These are phyloP conservation scores for Frankliniella fusca DNA, from an alignment of 2,888 invertebrate genomes.

Conservation along the genomic window DNA sequence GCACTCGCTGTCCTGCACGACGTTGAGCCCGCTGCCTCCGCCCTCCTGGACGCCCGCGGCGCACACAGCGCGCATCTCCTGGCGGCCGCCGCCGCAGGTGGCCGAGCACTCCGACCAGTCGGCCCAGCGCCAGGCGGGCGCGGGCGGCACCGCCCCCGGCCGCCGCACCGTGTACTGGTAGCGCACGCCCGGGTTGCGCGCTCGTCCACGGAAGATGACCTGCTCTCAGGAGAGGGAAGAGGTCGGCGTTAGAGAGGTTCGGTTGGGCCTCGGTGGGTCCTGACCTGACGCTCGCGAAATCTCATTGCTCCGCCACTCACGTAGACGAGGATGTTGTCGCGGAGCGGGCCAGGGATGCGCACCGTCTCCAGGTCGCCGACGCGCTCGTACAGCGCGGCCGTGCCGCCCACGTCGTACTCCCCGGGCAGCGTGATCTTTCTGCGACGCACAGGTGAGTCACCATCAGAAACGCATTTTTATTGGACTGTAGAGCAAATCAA, in stretches of 20 bases:
- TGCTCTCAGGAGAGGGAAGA: conserved; percentile 43
- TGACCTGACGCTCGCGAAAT: background rate
- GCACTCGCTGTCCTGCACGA: conserved; percentile 58
- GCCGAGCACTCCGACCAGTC: conserved; percentile 52
- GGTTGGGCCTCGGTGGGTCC: conserved; percentile 34
- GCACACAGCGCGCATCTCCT: conserved; percentile 48
- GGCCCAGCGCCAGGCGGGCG: conserved; percentile 47
- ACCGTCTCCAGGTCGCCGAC: conserved; percentile 75
- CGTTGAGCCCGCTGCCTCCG: conserved; percentile 32
- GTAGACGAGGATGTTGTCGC: conserved; percentile 74
- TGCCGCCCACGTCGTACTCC: conserved; percentile 76
- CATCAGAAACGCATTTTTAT: too few species aligned
- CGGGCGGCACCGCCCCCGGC: conserved; percentile 47
- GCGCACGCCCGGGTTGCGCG: conserved; percentile 52
- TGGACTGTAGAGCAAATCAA: too few species aligned
- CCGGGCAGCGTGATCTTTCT: conserved; percentile 69
- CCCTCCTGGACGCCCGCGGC: conserved; percentile 48
- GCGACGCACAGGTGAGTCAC: conserved; percentile 31
- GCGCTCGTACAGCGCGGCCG: conserved; percentile 73
- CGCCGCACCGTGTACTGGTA: conserved; percentile 52
- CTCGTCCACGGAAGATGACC: conserved; percentile 66
- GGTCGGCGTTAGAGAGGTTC: conserved; percentile 32
- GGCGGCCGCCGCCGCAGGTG: conserved; percentile 47
- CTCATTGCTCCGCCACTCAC: conserved; percentile 52
- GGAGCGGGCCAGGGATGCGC: conserved; percentile 74